Percentiles rank a stretch among this genome's conserved stretches.
Conservation (phyloP, 2,888 invertebrate genomes). For the Melitaea athalia region DNA sequence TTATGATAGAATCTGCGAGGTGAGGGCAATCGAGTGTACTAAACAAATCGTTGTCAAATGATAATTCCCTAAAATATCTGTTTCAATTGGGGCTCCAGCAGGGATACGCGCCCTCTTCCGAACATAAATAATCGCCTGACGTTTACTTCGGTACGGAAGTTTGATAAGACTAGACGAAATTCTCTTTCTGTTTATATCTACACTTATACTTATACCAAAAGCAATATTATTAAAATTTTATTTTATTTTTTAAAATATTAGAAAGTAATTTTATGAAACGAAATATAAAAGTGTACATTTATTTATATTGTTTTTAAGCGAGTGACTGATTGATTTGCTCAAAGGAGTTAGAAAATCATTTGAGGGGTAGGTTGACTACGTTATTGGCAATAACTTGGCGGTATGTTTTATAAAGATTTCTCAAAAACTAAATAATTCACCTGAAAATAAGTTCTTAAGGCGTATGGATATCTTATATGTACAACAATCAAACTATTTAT, state of each 20-base stretch:
- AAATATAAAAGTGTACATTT: too few species aligned
- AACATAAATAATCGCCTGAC: constrained; percentile 73
- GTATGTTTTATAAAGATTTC: too few species aligned
- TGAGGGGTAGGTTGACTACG: too few species aligned
- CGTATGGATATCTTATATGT: too few species aligned
- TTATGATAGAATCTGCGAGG: constrained; percentile 42
- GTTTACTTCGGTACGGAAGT: constrained; percentile 77
- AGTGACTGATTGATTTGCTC: too few species aligned
- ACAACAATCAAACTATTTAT: too few species aligned
- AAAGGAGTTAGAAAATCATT: too few species aligned
- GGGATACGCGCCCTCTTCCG: constrained; percentile 64
- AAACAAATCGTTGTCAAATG: constrained; percentile 68
- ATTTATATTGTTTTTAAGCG: too few species aligned
- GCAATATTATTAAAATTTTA: not conserved
- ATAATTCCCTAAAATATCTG: constrained; percentile 72
- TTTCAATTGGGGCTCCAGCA: constrained; percentile 68
- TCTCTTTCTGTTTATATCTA: constrained; percentile 25
- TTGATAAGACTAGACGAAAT: constrained; percentile 58
- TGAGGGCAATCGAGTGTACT: constrained; percentile 57
- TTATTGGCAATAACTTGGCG: too few species aligned
- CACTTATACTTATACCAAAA: not conserved
- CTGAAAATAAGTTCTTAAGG: too few species aligned
- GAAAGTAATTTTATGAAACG: not conserved
- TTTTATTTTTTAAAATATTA: not conserved
- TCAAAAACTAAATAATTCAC: too few species aligned